These are phyloP conservation scores for Drosophila triauraria DNA, from an alignment of 1,140 invertebrate species.

Conservation along the genomic window DNA sequence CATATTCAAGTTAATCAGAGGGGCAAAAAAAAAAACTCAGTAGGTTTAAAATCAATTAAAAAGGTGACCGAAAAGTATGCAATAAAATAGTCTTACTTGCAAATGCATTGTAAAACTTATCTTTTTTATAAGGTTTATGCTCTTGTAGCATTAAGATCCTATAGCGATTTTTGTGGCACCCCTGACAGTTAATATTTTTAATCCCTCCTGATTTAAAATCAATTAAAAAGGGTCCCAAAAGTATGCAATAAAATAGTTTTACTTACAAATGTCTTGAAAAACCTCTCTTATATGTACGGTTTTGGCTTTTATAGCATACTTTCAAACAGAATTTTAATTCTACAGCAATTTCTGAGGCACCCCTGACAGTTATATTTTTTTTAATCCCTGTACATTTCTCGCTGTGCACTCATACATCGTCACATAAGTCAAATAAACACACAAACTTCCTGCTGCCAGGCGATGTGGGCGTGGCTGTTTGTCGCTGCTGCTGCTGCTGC, in stretches of 20 bases:
- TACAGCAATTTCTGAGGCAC: neutral
- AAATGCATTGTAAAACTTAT: too few relatives aligned
- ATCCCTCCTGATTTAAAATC: too few relatives aligned
- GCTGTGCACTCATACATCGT: slow-evolving; percentile 14
- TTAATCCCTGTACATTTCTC: neutral
- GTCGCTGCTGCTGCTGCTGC: slow-evolving; percentile 23
- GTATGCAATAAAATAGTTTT: too few relatives aligned
- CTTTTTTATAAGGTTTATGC: neutral
- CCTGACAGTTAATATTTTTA: too few relatives aligned
- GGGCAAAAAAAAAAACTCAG: too few relatives aligned
- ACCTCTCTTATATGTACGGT: too few relatives aligned
- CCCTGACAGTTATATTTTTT: too few relatives aligned
- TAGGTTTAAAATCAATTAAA: neutral
- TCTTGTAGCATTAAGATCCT: too few relatives aligned
- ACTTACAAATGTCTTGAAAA: too few relatives aligned
- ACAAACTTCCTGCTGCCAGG: slow-evolving; percentile 30
- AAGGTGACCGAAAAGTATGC: neutral
- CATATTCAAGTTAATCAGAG: too few relatives aligned
- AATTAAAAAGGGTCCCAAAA: too few relatives aligned
- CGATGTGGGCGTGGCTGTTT: slow-evolving; percentile 42
- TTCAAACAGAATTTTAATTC: neutral
- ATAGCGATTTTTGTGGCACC: too few relatives aligned
- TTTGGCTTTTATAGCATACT: neutral
- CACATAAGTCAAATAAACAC: slow-evolving; percentile 56
- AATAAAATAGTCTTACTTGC: neutral